Base-by-base conservation (phyloP, 2,113 vertebrate species). In the Hydropotes inermis region DNA sequence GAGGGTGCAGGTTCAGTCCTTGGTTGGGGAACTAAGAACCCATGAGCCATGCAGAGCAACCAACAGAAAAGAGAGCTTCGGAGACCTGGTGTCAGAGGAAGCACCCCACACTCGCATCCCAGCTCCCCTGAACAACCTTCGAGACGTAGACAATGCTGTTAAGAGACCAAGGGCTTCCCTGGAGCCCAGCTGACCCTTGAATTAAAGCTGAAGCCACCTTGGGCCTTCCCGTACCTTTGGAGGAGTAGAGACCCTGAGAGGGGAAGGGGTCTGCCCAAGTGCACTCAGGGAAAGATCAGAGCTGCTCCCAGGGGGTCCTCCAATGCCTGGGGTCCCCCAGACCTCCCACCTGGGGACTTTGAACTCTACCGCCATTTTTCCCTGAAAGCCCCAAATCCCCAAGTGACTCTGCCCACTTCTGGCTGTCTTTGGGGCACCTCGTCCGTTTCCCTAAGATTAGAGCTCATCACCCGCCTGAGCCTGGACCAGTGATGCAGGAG, bases 31-130 rank as follows among this genome's bases (percentile, higher is more conserved):
- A 43, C 23, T 43, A 76, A 76, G 39, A 76, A 14, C 39, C 70
- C 12, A 43, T 1, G 1, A 27, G 23, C 6, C 36, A 76, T 43
- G 39, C 10, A 39, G 36, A 14, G 39, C 0, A 0, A 43, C 70
- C 6, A 1, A 27, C 25, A 74, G 70, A 70, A 19, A 74, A 74
- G 21, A 4, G 39, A 76, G 39, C 39, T 76, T 27, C 12, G 70
- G 70, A 76, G 39, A 76, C 15, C 52, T 4, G 1, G 6, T 2
- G 13, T 79, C 16, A 55, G 17, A 19, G 55, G n/a, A 57, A 21
- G 39, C 13, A 4, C 3, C 64, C 43, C 30, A 11, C 1, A 0
- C 55, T 50, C 76, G 21, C 55, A 28, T 86, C 74, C 45, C 3
- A 21, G 54, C 36, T 58, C 61, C 96, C 52, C 45, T 9, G 19